Conservation (phyloP, 2,113 vertebrate genomes). For the Sceloporus tristichus region DNA sequence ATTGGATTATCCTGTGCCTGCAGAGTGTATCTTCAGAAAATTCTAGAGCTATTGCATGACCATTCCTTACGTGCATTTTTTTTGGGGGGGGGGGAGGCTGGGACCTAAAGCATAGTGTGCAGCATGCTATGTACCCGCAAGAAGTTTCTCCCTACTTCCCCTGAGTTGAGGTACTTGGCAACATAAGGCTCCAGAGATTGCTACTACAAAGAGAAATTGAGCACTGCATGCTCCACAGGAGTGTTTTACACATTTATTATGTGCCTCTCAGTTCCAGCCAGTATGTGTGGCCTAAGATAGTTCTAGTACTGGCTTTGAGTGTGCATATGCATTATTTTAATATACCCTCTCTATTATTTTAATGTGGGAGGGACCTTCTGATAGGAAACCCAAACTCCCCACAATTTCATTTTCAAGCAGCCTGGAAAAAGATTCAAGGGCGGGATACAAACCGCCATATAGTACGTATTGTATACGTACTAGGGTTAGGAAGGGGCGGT, state of each 20-base stretch:
- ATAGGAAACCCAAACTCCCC: neutral
- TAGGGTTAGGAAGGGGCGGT: too few species aligned
- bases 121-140: too few species aligned
- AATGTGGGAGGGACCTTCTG: neutral
- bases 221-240: neutral
- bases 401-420: neutral
- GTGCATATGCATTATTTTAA: neutral
- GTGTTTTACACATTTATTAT: neutral
- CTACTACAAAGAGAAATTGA: neutral
- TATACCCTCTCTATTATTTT: neutral
- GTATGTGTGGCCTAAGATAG: neutral
- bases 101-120: neutral
- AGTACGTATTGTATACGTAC: too few species aligned
- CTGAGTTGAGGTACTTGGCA: neutral
- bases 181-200: neutral
- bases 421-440: neutral
- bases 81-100: too few species aligned
- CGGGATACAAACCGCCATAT: too few species aligned
- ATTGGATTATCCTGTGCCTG: too few species aligned
- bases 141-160: neutral
- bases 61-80: neutral
- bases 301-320: neutral
- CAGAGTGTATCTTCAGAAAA: too few species aligned
- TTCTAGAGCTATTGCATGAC: neutral
- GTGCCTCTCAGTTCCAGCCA: neutral